A percentile compares a stretch with the other conserved stretches of the same genome.
phyloP scores from a whole-genome alignment of 2,113 vertebrate genomes.

The Platysternon megacephalum region DNA sequence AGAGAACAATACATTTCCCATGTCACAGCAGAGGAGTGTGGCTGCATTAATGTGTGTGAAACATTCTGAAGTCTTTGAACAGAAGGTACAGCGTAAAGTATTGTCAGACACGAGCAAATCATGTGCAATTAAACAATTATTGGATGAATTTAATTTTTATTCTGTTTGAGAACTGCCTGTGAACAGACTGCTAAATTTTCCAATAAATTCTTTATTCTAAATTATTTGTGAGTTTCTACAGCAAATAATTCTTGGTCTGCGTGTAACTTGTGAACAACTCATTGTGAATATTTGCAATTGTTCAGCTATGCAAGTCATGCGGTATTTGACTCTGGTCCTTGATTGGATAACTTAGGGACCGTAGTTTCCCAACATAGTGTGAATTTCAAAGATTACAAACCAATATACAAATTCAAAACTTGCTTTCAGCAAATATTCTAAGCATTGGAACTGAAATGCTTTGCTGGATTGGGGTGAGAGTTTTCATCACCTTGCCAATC shows the following conservation, averaged over 20 bases:
- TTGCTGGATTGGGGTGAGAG: background rate
- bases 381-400: background rate
- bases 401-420: background rate
- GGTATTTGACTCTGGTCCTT: background rate
- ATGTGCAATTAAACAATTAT: constrained; percentile 37
- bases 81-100: background rate
- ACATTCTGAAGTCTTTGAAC: background rate
- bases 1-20: background rate
- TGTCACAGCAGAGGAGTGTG: background rate
- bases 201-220: background rate
- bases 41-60: background rate
- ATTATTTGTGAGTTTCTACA: constrained; percentile 13
- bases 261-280: background rate
- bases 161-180: constrained; percentile 25
- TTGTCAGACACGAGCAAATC: constrained; percentile 18
- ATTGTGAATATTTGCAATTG: background rate
- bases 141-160: constrained; percentile 57
- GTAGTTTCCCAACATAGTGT: background rate
- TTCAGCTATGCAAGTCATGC: background rate
- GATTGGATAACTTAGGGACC: background rate
- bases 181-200: constrained; percentile 40
- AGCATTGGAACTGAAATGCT: background rate
- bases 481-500: background rate
- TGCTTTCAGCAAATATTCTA: background rate
- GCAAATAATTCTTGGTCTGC: constrained; percentile 15